These are phyloP conservation scores for Muscicapa adusta DNA, from an alignment of 2,113 vertebrate genomes.

Conservation along the genomic window DNA sequence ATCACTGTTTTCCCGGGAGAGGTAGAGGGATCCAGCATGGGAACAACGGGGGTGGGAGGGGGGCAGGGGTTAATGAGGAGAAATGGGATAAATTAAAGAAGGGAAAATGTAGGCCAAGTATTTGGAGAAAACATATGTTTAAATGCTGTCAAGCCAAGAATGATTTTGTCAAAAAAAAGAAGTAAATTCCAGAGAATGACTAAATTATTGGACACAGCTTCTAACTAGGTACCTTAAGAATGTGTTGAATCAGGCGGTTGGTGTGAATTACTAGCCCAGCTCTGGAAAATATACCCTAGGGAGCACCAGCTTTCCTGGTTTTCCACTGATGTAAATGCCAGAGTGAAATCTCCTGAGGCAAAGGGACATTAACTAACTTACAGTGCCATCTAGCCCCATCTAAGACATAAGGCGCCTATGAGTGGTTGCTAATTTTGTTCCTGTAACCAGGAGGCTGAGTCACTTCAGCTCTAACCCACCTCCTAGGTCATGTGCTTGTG, in stretches of 20 bases:
- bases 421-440: constrained; percentile 56
- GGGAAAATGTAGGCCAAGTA: constrained; percentile 12
- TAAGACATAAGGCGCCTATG: constrained; percentile 16
- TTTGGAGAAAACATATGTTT: constrained; percentile 36
- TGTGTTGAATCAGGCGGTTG: constrained; percentile 12
- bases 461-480: constrained; percentile 41
- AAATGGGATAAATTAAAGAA: constrained; percentile 46
- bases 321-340: not conserved
- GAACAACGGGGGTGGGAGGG: constrained; percentile 19
- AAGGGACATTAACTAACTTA: constrained; percentile 56
- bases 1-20: constrained; percentile 23
- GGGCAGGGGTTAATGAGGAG: constrained; percentile 40
- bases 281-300: constrained; percentile 21
- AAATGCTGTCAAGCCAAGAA: constrained; percentile 15
- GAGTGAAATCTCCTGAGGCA: constrained; percentile 2
- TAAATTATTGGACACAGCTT: constrained; percentile 6
- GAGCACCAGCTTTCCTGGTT: constrained; percentile 34
- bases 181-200: constrained; percentile 38
- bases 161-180: not conserved
- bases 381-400: constrained; percentile 64
- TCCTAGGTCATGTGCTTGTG: constrained; percentile 26
- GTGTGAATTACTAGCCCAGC: not conserved
- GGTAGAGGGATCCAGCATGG: constrained; percentile 28
- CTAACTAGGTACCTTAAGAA: constrained; percentile 35
- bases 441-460: constrained; percentile 43